These are phyloP conservation scores for Blastobasis adustella DNA, from an alignment of 2,888 invertebrate species.

Conservation along the genomic window DNA sequence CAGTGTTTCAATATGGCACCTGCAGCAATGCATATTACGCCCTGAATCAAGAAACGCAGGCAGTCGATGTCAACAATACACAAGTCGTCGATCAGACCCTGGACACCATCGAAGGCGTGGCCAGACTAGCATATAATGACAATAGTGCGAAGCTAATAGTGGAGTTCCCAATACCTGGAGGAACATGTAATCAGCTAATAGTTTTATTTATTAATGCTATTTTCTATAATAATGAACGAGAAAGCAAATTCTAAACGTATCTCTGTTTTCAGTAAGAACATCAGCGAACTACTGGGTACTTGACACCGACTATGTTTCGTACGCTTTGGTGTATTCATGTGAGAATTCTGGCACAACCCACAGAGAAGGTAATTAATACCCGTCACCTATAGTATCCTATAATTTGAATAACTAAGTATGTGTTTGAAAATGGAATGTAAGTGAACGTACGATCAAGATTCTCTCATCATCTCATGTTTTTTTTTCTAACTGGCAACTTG, in stretches of 20 bases:
- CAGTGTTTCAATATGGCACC: constrained; percentile 23
- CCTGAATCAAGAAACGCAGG: constrained; percentile 18
- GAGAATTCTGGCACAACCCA: constrained; percentile 54
- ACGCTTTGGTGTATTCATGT: constrained; percentile 80
- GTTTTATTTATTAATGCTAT: neutral
- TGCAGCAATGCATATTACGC: constrained; percentile 47
- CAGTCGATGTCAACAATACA: constrained; percentile 21
- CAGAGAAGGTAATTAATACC: constrained; percentile 48
- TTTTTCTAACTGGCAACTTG: too few species aligned
- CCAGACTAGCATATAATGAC: constrained; percentile 37
- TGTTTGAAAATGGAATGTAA: too few species aligned
- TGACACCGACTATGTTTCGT: constrained; percentile 77
- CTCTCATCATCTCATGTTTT: too few species aligned
- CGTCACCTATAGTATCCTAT: too few species aligned
- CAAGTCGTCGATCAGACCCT: constrained; percentile 26
- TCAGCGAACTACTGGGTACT: constrained; percentile 74
- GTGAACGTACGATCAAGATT: too few species aligned
- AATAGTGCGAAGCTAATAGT: constrained; percentile 71
- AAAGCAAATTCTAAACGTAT: neutral
- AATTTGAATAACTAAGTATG: too few species aligned
- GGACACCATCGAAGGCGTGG: constrained; percentile 68
- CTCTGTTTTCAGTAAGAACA: constrained; percentile 30
- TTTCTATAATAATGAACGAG: neutral
- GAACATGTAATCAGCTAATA: constrained; percentile 43
- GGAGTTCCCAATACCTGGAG: constrained; percentile 66